Evolutionary conservation across 2,113 vertebrate species (phyloP).

Genomic region (Gymnobelideus leadbeateri): DNA sequence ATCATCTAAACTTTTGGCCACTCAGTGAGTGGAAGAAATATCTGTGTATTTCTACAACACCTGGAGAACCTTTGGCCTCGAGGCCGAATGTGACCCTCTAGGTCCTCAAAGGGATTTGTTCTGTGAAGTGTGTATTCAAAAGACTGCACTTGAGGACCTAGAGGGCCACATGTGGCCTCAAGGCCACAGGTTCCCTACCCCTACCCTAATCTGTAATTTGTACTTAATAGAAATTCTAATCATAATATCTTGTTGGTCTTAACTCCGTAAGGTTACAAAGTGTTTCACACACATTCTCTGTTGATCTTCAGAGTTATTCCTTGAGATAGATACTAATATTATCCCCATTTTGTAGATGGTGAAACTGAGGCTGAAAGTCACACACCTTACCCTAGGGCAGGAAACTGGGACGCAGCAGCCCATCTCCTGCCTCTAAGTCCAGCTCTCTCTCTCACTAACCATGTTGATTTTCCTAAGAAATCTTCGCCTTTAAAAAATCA

Average conservation of each 20-base stretch:
- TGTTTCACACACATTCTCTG: background rate
- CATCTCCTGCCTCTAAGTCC: background rate
- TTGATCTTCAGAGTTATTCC: background rate
- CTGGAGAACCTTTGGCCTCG: no score
- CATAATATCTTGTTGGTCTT: background rate
- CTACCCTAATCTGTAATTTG: background rate
- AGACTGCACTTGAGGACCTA: no score
- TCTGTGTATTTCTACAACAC: slow-evolving; percentile 34
- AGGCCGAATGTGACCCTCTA: no score
- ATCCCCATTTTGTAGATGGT: background rate
- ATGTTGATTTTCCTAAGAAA: slow-evolving; percentile 8
- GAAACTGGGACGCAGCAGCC: background rate
- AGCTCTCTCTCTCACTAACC: background rate
- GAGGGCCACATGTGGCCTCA: no score
- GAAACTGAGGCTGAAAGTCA: background rate
- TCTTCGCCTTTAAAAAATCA: background rate
- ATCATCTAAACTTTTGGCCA: background rate
- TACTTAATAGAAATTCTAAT: slow-evolving; percentile 33
- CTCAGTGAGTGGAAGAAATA: slow-evolving; percentile 19
- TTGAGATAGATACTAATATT: background rate
- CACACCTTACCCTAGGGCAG: background rate
- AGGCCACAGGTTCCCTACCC: no score
- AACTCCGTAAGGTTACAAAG: background rate
- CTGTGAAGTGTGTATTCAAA: no score
- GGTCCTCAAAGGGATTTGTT: no score